Base-by-base conservation (phyloP, 1,140 invertebrate species). In the Drosophila asahinai region DNA sequence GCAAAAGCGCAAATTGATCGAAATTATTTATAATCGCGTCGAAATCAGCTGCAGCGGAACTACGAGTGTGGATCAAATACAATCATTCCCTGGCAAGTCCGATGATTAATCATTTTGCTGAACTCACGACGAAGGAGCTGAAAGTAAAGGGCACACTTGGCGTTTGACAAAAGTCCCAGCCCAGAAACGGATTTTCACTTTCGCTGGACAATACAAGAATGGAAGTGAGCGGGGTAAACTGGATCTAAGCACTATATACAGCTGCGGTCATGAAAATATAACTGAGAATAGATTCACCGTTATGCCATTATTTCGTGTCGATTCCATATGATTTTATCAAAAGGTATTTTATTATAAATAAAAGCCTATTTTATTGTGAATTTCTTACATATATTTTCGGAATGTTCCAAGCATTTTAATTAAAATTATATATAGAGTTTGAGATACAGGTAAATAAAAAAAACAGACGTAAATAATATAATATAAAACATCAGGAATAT, bases 111-210 rank as follows among this genome's bases (percentile, higher is more conserved):
- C 83, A 87, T 73, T 38, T 40, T 36, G 22, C 36, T 54, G 14
- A 62, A 45, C 38, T 43, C 65, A 15, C 11, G 15, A 57, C 49
- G 42, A 67, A 48, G 57, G 55, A 15, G 40, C 14, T 19, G 47
- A 52, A 59, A 72, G 72, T 59, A 62, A 71, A 62, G 64, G 67
- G 38, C 66, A 43, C 38, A 61, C 57, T 63, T 58, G 47, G 68
- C 51, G 51, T 66, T 61, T 80, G 63, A 77, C 80, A 78, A 67
- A 57, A 64, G 57, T 82, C 67, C 51, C 63, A 68, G 67, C 5
- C 15, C 55, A 68, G 17, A 60, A 58, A 61, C 27, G 61, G 48
- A 77, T 76, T 86, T 79, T 79, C 75, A 86, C 82, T 86, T 86
- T 86, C 83, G 65, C 68, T 81, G 38, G 60, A 68, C 36, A 59